A percentile compares a stretch with the other conserved stretches of the same genome.
Conservation (phyloP, 1,140 invertebrate genomes). For the Ephestia elutella region DNA sequence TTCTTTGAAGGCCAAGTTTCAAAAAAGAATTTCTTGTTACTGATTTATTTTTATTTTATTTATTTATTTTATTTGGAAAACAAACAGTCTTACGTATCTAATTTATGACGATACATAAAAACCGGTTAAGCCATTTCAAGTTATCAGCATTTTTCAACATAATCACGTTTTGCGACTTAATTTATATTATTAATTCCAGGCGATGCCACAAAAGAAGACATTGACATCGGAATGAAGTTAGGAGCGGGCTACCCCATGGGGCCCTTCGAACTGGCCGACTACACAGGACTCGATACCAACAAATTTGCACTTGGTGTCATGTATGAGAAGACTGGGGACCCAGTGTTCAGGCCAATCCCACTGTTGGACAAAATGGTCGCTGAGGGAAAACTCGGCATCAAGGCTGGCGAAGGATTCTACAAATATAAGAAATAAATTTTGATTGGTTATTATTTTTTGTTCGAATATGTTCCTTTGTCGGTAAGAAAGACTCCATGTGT, state of each 20-base stretch:
- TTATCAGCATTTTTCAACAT: no score
- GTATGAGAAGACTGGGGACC: slow-evolving; percentile 83
- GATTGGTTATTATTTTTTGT: slow-evolving; percentile 6
- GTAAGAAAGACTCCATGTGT: no score
- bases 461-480: neutral
- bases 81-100: no score
- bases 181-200: slow-evolving; percentile 38
- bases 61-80: no score
- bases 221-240: slow-evolving; percentile 91
- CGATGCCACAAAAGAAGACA: slow-evolving; percentile 82
- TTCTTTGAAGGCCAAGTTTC: no score
- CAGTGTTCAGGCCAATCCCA: slow-evolving; percentile 79
- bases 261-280: slow-evolving; percentile 87
- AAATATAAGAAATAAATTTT: slow-evolving; percentile 80
- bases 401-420: slow-evolving; percentile 90
- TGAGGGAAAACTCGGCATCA: slow-evolving; percentile 87
- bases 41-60: no score
- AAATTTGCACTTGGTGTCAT: slow-evolving; percentile 80
- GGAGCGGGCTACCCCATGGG: slow-evolving; percentile 91
- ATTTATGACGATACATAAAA: no score
- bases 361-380: slow-evolving; percentile 83
- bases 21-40: no score
- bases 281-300: slow-evolving; percentile 85
- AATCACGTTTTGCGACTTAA: no score
- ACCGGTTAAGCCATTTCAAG: no score